Percentiles rank a stretch among this genome's conserved stretches.
Evolutionary conservation across 2,113 vertebrate genomes (phyloP).

Genomic region (Heliornis fulica): DNA sequence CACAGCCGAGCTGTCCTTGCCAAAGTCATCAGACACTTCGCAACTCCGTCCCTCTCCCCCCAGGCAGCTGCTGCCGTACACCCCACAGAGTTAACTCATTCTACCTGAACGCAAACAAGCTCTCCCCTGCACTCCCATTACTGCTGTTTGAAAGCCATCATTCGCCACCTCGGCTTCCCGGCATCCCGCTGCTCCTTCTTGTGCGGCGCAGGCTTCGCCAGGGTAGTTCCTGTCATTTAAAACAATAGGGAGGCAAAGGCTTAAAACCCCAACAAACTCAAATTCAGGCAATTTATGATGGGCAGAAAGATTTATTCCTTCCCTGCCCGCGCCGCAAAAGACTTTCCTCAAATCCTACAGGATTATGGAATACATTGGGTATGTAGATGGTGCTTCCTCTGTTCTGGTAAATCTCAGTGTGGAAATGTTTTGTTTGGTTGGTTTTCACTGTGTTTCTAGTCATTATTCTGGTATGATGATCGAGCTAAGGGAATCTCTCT

Average conservation of each 20-base stretch:
- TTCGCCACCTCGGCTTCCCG: background rate
- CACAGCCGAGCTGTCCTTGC: background rate
- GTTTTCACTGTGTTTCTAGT: background rate
- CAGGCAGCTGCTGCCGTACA: background rate
- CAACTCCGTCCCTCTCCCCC: background rate
- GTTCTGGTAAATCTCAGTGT: background rate
- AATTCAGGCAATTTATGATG: background rate
- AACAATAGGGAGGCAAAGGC: background rate
- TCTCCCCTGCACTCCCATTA: background rate
- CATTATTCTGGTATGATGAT: background rate
- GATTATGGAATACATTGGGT: background rate
- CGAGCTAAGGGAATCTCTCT: background rate
- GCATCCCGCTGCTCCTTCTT: background rate
- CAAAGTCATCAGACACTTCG: background rate
- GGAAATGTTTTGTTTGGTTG: fast-evolving
- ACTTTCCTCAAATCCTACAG: background rate
- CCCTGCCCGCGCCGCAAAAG: background rate
- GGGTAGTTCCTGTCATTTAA: background rate
- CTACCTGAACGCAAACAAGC: background rate
- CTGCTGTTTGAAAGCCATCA: background rate
- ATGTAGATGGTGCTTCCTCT: background rate
- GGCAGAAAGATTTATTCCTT: background rate
- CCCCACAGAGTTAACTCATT: background rate
- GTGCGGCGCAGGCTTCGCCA: fast-evolving
- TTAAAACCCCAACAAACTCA: background rate